Conservation (phyloP, 2,888 invertebrate species). For the Iphiclides podalirius region DNA sequence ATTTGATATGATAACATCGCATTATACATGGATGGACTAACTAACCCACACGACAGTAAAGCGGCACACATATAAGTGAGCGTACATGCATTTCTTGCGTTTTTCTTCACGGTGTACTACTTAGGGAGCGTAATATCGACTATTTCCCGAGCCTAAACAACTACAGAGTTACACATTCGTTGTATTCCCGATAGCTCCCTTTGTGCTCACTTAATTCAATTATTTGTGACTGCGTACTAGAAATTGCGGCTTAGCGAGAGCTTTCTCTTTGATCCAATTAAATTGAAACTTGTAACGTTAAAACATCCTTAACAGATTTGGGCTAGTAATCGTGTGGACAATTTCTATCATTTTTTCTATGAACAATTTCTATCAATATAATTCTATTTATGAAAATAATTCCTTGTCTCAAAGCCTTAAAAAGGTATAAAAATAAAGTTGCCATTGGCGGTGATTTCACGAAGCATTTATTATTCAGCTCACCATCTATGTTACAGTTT, state of each 20-base stretch:
- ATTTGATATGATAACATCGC: no score
- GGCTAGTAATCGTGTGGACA: no score
- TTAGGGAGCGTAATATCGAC: constrained; percentile 26
- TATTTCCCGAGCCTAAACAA: constrained; percentile 13
- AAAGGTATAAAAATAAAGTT: no score
- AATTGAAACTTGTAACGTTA: constrained; percentile 1
- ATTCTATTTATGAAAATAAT: no score
- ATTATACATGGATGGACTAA: no score
- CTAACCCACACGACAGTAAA: not conserved
- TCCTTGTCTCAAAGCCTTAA: no score
- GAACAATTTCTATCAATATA: no score
- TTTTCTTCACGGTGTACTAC: not conserved
- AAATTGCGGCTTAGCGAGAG: constrained; percentile 10
- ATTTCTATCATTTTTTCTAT: no score
- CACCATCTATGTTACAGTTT: no score
- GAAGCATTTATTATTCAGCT: no score
- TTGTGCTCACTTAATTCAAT: constrained; percentile 47
- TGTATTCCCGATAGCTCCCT: constrained; percentile 33
- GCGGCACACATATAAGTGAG: not conserved
- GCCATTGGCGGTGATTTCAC: no score
- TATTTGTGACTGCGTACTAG: constrained; percentile 27
- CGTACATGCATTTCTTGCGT: not conserved
- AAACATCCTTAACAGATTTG: no score
- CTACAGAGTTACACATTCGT: constrained; percentile 28
- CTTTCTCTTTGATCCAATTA: constrained; percentile 6